Base-by-base conservation (phyloP, 1,140 invertebrate species). In the Lepidostoma basale region DNA sequence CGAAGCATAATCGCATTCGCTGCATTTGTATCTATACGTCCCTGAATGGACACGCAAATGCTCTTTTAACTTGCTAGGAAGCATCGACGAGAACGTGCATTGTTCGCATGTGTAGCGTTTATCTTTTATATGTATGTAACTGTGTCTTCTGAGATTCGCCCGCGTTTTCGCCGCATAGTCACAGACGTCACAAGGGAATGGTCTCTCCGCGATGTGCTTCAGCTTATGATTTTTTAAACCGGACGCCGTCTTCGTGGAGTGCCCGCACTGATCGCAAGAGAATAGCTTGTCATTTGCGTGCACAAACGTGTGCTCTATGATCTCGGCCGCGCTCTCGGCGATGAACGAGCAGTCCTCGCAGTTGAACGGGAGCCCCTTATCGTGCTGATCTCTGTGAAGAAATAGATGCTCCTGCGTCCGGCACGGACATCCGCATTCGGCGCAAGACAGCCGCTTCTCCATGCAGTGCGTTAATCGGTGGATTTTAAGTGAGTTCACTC, bases 151-250 rank as follows among this genome's bases (percentile, higher is more conserved):
- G 16, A 66, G 36, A 28, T 45, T 58, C 10, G 23, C 47, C 8
- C 36, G 10, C 14, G 20, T 8, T 6, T 44, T 28, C 12, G 12
- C 22, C 16, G 3, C 30, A 26, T 66, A 66, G 28, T 66, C 63
- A n/a, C 63, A 66, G 0, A 14, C 16, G 12, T 54, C 22, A 22
- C 63, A 66, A 3, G n/a, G 14, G 39, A 25, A 56, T 1, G 49
- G 47, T 23, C 28, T 25, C 6, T 66, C 49, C 5, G 14, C 49
- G 1, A 47, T 42, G 10, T 66, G 63, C 16, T 36, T n/a, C 3
- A 66, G 25, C 30, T 56, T 66, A 10, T 66, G 63, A 22, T 28
- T 58, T 26, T 66, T 66, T 8, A 66, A 22, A 22, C 33, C 23
- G 10, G 33, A 36, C 8, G 36, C 23, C n/a, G 30, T 25, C 26